Base-by-base conservation (phyloP, 2,113 vertebrate genomes). In the Phoxinus phoxinus region DNA sequence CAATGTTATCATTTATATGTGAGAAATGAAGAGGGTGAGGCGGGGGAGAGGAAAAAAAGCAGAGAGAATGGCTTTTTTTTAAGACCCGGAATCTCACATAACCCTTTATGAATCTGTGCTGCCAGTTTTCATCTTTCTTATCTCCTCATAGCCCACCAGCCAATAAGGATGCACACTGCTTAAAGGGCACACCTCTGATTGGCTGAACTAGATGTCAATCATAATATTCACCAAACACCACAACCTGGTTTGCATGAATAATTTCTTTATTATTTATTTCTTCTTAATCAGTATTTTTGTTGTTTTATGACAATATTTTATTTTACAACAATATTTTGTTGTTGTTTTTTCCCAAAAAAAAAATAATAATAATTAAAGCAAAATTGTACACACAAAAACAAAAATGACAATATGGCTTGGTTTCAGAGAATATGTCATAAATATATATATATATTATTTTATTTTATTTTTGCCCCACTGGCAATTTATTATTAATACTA, bases 111-210 rank as follows among this genome's bases (percentile, higher is more conserved):
- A 83, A 79, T 27, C 67, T 46, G 35, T 59, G 72, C 44, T 81
- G 69, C 67, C 58, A 86, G 56, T 59, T 61, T 56, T 75, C 48
- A 75, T 73, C 46, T 77, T 48, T 37, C 32, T 73, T 83, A 83
- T 83, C 73, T 32, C 67, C 84, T 83, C 63, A 83, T 41, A 48
- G 37, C 17, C 27, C 37, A 41, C 10, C 35, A 84, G 56, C 84
- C 87, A 88, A 84, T 86, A 44, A 84, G 75, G 71, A 41, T 15
- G 30, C 56, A 58, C 12, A 46, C 30, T 67, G 75, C 76, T 71
- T 59, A 81, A 23, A 30, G 27, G 44, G 56, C 41, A 11, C 32
- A 48, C 48, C 32, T 71, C 25, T 81, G 77, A 75, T 44, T 75
- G 81, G 74, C 27, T 88, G 12, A 77, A 51, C 2, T 5, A 71